Conservation (phyloP, 2,888 invertebrate species). For the Muschampia staudingeri region DNA sequence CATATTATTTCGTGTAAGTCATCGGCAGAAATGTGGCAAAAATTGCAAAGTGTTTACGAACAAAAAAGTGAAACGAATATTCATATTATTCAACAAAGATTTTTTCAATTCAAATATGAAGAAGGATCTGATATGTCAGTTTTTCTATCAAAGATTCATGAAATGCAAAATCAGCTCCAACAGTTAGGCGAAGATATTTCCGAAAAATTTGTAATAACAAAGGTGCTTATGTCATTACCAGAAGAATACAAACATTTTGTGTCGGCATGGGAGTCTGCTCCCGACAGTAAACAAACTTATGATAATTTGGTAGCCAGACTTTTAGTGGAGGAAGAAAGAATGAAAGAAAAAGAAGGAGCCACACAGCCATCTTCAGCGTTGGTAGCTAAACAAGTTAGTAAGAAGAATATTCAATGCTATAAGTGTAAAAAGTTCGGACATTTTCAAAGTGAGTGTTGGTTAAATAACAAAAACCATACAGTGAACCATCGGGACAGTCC, state of each 20-base stretch:
- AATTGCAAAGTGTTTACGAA: background rate
- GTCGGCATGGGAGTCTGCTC: background rate
- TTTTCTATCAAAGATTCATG: slow-evolving; percentile 70
- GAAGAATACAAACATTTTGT: slow-evolving; percentile 65
- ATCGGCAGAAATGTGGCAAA: background rate
- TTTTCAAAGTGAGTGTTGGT: background rate
- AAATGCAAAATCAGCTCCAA: slow-evolving; percentile 66
- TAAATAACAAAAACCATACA: background rate
- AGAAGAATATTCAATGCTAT: background rate
- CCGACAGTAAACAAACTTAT: background rate
- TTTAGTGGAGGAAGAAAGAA: background rate
- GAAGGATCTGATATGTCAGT: slow-evolving; percentile 64
- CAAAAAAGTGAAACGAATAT: slow-evolving; percentile 65
- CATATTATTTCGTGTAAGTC: background rate
- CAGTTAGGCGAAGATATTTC: slow-evolving; percentile 69
- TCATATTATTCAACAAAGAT: slow-evolving; percentile 73
- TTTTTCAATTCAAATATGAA: slow-evolving; percentile 70
- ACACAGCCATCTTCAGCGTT: background rate
- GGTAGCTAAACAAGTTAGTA: background rate
- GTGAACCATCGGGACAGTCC: background rate
- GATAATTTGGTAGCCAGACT: background rate
- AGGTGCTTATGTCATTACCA: slow-evolving; percentile 72
- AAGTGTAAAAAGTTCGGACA: background rate
- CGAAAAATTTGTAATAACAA: slow-evolving; percentile 71
- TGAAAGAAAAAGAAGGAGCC: background rate